A percentile compares a stretch with the other conserved stretches of the same genome.
Evolutionary conservation across 2,888 invertebrate genomes (phyloP).

Genomic region (Dorcus hopei): DNA sequence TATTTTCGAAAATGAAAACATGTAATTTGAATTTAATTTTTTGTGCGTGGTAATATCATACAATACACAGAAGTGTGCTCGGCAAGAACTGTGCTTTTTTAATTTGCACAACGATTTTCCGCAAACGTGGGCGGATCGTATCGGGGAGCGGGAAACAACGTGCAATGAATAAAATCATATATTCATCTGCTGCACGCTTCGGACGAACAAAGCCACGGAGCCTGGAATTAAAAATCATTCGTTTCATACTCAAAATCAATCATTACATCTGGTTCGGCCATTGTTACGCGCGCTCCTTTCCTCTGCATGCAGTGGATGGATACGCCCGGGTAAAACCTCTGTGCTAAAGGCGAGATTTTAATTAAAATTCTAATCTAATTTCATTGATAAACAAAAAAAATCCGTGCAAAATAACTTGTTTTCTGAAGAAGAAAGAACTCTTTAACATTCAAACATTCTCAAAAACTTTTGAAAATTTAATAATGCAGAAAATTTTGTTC

Average conservation of each 20-base stretch:
- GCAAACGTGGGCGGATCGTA: slow-evolving; percentile 33
- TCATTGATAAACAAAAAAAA: too few relatives aligned
- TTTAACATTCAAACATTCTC: too few relatives aligned
- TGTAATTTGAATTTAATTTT: too few relatives aligned
- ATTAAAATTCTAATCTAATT: too few relatives aligned
- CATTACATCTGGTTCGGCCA: slow-evolving; percentile 34
- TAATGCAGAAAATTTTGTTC: too few relatives aligned
- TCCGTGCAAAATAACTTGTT: too few relatives aligned
- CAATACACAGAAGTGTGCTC: background rate
- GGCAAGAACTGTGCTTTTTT: slow-evolving; percentile 34
- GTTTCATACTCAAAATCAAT: slow-evolving; percentile 48
- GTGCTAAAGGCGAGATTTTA: too few relatives aligned
- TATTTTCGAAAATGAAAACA: too few relatives aligned
- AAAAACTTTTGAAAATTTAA: too few relatives aligned
- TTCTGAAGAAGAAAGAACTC: too few relatives aligned
- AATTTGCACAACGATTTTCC: slow-evolving; percentile 44
- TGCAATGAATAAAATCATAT: slow-evolving; percentile 49
- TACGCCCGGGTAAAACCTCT: too few relatives aligned
- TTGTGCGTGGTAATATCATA: background rate
- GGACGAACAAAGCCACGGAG: slow-evolving; percentile 41
- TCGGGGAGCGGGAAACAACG: slow-evolving; percentile 37
- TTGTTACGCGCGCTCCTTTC: slow-evolving; percentile 11
- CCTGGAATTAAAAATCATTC: slow-evolving; percentile 50
- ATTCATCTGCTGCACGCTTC: slow-evolving; percentile 42
- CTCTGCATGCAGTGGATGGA: background rate